These are phyloP conservation scores for Tauraco hartlaubi DNA, from an alignment of 2,797 vertebrate species.

Conservation along the genomic window DNA sequence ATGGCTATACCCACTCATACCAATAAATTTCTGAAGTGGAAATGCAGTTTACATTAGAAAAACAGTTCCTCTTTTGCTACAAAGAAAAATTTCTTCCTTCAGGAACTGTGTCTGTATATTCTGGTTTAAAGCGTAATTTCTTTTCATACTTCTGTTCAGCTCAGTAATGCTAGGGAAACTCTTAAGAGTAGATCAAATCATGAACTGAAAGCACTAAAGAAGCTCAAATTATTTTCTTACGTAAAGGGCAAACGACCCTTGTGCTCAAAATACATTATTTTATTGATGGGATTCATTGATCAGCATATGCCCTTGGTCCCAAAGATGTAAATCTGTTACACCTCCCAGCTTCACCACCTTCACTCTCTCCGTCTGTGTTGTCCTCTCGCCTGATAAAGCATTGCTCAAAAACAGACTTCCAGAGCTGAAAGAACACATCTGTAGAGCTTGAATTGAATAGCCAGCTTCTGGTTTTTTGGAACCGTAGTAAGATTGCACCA, in stretches of 20 bases:
- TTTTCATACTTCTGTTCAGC: not conserved
- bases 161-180: not conserved
- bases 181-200: not conserved
- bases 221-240: not conserved
- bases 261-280: not conserved
- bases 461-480: not conserved
- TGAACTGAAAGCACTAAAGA: not conserved
- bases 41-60: not conserved
- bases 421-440: not conserved
- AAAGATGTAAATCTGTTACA: not conserved
- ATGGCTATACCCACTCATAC: not conserved
- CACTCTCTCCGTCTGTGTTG: not conserved
- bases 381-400: not conserved
- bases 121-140: not conserved
- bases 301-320: not conserved
- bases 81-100: not conserved
- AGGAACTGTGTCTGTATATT: not conserved
- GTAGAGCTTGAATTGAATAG: not conserved
- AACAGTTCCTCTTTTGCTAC: not conserved
- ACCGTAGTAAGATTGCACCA: not conserved
- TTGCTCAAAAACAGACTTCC: not conserved
- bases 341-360: not conserved
- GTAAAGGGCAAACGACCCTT: not conserved
- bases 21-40: not conserved
- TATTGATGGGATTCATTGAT: not conserved